Percentiles rank a stretch among this genome's conserved stretches.
These are phyloP conservation scores for Phaenicophaeus curvirostris DNA, from an alignment of 2,797 vertebrate species.

Conservation along the genomic window DNA sequence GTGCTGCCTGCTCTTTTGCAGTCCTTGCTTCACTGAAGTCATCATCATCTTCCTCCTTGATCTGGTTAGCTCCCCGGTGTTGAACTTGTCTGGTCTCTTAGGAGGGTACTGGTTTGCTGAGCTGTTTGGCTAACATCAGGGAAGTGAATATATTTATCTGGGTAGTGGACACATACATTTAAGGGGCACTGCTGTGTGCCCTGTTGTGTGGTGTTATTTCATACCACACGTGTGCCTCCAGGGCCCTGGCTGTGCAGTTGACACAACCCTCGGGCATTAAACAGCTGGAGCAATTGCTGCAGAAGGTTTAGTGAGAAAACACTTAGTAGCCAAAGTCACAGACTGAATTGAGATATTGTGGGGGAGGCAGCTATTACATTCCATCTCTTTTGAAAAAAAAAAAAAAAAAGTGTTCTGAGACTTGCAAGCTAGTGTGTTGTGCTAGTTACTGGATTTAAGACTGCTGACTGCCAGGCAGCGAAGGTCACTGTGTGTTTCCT, in stretches of 20 bases:
- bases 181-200: neutral
- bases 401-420: neutral
- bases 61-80: neutral
- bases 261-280: neutral
- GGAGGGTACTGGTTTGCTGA: accelerated
- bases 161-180: accelerated
- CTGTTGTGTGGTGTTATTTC: accelerated
- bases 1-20: neutral
- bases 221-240: accelerated
- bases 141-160: accelerated
- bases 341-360: neutral
- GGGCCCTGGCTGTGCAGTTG: neutral
- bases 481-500: slow-evolving; percentile 35
- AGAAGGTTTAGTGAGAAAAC: neutral
- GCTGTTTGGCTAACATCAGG: neutral
- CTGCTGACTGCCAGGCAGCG: neutral
- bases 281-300: neutral
- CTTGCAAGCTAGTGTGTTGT: neutral
- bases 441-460: neutral
- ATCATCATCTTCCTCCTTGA: neutral
- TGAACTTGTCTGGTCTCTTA: neutral
- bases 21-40: neutral
- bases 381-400: neutral
- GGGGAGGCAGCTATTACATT: neutral
- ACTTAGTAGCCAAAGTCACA: accelerated